Base-by-base conservation (phyloP, 2,113 vertebrate genomes). In the Myrmophylax atrothorax region DNA sequence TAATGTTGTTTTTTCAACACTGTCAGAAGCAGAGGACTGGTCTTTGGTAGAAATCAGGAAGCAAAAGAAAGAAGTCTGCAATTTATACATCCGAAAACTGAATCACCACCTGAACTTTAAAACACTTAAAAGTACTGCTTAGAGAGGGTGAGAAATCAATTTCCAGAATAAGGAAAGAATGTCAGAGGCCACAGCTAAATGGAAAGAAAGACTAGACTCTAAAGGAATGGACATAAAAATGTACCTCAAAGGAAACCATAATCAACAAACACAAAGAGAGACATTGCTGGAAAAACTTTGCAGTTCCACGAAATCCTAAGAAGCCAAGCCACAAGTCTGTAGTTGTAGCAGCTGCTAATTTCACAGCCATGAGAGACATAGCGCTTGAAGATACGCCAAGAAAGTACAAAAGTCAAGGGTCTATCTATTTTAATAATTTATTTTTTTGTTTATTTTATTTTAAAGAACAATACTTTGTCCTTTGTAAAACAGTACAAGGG, bases 241-340 rank as follows among this genome's bases (percentile, higher is more conserved):
- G 90, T 93, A 93, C 93, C 93, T 97, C 96, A 97, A 59, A 96
- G 80, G 92, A 96, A 96, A 92, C 79, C 76, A 90, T 93, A 86
- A 94, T 90, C 86, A 93, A 55, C 35, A 47, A 93, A 92, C 35
- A 90, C 60, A 93, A 74, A 91, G 75, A 64, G 12, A 90, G 42
- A 63, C 46, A 26, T 70, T 88, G 56, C 76, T 94, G 94, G 90
- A 92, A 96, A 96, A 96, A 67, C 20, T 86, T 85, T 15, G 18
- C 72, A 92, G 86, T 94, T 93, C 93, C 83, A 84, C 0, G 0
- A 86, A 90, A 70, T 66, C 59, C 69, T 83, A 90, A 76, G 29
- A 88, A 85, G 90, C 95, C 88, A 95, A 96, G 59, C 96, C 95
- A 94, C 94, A 94, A 92, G 72, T 79, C 79, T 93, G 17, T 58